Base-by-base conservation (phyloP, 2,888 invertebrate genomes). In the Acanthosepion pharaonis region DNA sequence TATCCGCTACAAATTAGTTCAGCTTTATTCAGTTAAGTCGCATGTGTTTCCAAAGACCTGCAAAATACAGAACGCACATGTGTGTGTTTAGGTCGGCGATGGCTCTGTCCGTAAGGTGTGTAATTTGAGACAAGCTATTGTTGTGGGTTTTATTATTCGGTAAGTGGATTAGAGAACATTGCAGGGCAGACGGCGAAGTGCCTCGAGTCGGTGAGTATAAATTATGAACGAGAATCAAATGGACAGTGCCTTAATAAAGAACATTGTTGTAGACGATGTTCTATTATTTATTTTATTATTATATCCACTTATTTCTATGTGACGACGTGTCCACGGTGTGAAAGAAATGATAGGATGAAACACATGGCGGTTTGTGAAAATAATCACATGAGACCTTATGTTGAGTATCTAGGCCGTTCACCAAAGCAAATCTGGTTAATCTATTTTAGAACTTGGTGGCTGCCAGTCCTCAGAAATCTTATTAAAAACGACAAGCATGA, bases 11-110 rank as follows among this genome's bases (percentile, higher is more conserved):
- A 78, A 78, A 78, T 78, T 78, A 78, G 78, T 78, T 78, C 78
- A 78, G 78, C 78, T n/a, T 78, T 33, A 78, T 78, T 78, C 78
- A 78, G n/a, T 78, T 78, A 78, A 78, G 78, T 33, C n/a, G 78
- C 78, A 78, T 78, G n/a, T 78, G 78, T 78, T 78, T 78, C 78
- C n/a, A n/a, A 78, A 78, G 78, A 78, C 78, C 78, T 78, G 78
- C 78, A n/a, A 78, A 78, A 78, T 78, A n/a, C 78, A 33, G n/a
- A n/a, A 15, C 15, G 9, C 78, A 78, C 78, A 42, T 42, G 78
- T 78, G 78, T n/a, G 15, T n/a, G n/a, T 18, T 23, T 78, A 11
- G 33, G n/a, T 78, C n/a, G 78, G 9, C n/a, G 78, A 78, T 78
- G 33, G 78, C 33, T 78, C 78, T 78, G 3, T n/a, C 78, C 78